These are phyloP conservation scores for Carcina quercana DNA, from an alignment of 2,888 invertebrate genomes.

Conservation along the genomic window DNA sequence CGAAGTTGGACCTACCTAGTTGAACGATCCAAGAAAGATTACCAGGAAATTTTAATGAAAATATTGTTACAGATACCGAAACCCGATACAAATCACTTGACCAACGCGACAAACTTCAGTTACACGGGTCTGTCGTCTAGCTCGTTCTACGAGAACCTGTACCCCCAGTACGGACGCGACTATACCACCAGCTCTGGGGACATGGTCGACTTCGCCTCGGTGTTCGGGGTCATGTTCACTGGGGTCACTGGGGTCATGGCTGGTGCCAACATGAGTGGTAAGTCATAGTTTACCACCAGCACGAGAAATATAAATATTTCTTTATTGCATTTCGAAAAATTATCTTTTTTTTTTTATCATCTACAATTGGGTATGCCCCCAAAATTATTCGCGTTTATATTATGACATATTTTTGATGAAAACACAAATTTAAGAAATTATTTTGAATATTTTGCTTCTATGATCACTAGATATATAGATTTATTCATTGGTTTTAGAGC, in stretches of 20 bases:
- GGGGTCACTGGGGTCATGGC: slow-evolving; percentile 99
- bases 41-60: too few species aligned
- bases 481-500: too few species aligned
- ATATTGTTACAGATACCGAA: slow-evolving; percentile 82
- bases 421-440: too few species aligned
- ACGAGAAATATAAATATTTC: neutral
- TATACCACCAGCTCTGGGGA: slow-evolving; percentile 82
- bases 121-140: slow-evolving; percentile 86
- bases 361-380: neutral
- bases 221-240: slow-evolving; percentile 98
- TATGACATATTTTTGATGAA: too few species aligned
- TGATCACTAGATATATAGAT: too few species aligned
- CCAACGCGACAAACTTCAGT: slow-evolving; percentile 57
- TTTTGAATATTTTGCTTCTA: too few species aligned
- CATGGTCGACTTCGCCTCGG: slow-evolving; percentile 89
- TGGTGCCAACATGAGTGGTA: slow-evolving; percentile 98
- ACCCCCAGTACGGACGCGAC: slow-evolving; percentile 81
- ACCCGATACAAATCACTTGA: slow-evolving; percentile 82
- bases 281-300: too few species aligned
- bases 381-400: too few species aligned
- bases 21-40: too few species aligned
- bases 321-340: neutral
- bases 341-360: neutral
- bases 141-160: slow-evolving; percentile 87
- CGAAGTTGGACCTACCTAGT: too few species aligned